phyloP scores from a whole-genome alignment of 1,140 invertebrate genomes.

The Lasioglossum albipes region DNA sequence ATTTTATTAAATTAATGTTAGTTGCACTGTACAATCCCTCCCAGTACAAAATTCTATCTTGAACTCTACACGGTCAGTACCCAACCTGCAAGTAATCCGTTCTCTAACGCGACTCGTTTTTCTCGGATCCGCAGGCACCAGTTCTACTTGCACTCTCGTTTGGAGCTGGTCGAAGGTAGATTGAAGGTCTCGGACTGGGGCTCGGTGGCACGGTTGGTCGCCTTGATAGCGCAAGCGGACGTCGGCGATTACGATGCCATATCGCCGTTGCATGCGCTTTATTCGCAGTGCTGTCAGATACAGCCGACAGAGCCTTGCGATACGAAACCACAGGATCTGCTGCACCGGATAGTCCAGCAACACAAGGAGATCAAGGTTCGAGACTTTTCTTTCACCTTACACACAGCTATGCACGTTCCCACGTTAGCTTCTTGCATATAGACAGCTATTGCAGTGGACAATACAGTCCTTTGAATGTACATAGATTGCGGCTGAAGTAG shows the following conservation, averaged over 20 bases:
- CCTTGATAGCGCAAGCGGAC: slow-evolving; percentile 88
- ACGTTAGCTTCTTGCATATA: too few species aligned
- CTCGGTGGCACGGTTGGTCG: slow-evolving; percentile 86
- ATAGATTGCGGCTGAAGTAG: too few species aligned
- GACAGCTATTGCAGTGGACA: too few species aligned
- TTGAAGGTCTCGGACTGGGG: slow-evolving; percentile 85
- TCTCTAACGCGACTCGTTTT: neutral
- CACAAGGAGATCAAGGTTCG: slow-evolving; percentile 81
- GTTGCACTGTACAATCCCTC: too few species aligned
- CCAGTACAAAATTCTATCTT: too few species aligned
- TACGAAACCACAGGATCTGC: slow-evolving; percentile 82
- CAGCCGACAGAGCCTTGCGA: slow-evolving; percentile 79
- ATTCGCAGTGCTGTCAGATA: slow-evolving; percentile 83
- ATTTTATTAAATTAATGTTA: too few species aligned
- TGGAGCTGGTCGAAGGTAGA: slow-evolving; percentile 87
- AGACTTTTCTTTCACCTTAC: neutral
- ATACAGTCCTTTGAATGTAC: too few species aligned
- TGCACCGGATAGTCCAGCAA: slow-evolving; percentile 83
- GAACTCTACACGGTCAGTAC: too few species aligned
- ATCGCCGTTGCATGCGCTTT: slow-evolving; percentile 82
- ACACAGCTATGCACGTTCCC: too few species aligned
- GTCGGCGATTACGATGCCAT: slow-evolving; percentile 84
- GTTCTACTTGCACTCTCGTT: slow-evolving; percentile 90
- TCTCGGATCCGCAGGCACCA: slow-evolving; percentile 83
- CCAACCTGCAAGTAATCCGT: too few species aligned